Evolutionary conservation across 1,140 invertebrate species (phyloP), one percentile per base, ranked within the genome.

Genomic region (Palaemon carinicauda): DNA sequence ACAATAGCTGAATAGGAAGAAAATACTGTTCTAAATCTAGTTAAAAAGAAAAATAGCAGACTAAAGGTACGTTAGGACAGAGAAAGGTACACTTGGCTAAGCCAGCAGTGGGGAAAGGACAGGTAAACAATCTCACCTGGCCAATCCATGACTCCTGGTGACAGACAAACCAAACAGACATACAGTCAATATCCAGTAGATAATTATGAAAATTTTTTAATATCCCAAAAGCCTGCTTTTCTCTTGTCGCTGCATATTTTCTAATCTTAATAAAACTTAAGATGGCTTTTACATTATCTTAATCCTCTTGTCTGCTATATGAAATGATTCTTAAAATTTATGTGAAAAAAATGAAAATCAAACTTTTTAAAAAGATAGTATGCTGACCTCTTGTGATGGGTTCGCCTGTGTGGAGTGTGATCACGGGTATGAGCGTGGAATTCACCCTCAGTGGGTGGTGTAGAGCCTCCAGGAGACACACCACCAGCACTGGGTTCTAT

Each of bases 401-500:
- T 84, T 65, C 89, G 52, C 27, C 89, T 83, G 56, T 88, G 82
- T 1, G 87, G 80, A 9, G 89, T 87, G 71, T 88, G 89, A 29
- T 89, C 89, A 21, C 87, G 81, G 27, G 82, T 74, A 5, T 87
- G 86, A 27, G 85, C 69, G 27, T 88, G 89, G 31, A 88, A 86
- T 9, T 89, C 89, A 27, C 86, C 82, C 29, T 89, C 89, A 3
- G 89, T 89, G 53, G 89, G 89, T 24, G 89, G 89, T 69, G 89
- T 89, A 19, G 89, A 88, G 29, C 80, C 87, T 27, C 89, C 89
- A 3, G 89, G 89, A 51, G 89, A 89, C 19, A 89, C 86, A 19
- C 89, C 89, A 0, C 89, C 89, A 15, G 80, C 65, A 19, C 65
- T 89, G 7, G 82, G 82, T 73, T 87, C 85, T 41, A 87, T 71